phyloP scores from a whole-genome alignment of 2,113 vertebrate species.

The Arenaria interpres region DNA sequence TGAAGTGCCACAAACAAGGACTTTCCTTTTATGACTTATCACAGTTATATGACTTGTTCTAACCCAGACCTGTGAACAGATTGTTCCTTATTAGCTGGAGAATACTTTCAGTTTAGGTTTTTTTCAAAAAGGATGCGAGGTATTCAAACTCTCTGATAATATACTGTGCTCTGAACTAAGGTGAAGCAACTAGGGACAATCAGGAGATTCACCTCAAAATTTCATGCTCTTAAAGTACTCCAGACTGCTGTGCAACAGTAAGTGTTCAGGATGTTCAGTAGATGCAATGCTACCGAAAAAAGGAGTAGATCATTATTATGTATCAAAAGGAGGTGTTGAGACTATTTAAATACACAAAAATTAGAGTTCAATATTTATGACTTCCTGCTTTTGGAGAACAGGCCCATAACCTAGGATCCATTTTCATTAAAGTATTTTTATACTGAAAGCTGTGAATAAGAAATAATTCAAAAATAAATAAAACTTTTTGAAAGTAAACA shows the following conservation, averaged over 20 bases:
- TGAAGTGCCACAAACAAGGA: not conserved
- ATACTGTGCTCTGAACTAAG: not conserved
- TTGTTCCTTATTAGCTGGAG: not conserved
- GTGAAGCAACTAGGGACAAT: not conserved
- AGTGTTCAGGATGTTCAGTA: not conserved
- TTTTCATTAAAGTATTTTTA: not conserved
- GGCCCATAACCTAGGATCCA: not conserved
- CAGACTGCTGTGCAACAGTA: not conserved
- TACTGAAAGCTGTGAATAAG: not conserved
- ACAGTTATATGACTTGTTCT: not conserved
- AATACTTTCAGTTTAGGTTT: not conserved
- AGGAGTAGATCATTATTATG: not conserved
- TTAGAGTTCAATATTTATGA: not conserved
- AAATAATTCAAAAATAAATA: not conserved
- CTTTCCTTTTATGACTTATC: not conserved
- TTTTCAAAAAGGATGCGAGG: not conserved
- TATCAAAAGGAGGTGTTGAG: not conserved
- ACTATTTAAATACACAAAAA: not conserved
- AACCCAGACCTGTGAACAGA: not conserved
- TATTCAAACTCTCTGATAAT: not conserved
- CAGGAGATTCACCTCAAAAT: not conserved
- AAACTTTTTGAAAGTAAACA: not conserved
- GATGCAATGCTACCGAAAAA: not conserved
- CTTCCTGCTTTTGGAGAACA: not conserved
- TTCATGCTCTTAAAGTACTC: not conserved